These are phyloP conservation scores for Cataglyphis altisquamis DNA, from an alignment of 2,888 invertebrate species.

Conservation along the genomic window DNA sequence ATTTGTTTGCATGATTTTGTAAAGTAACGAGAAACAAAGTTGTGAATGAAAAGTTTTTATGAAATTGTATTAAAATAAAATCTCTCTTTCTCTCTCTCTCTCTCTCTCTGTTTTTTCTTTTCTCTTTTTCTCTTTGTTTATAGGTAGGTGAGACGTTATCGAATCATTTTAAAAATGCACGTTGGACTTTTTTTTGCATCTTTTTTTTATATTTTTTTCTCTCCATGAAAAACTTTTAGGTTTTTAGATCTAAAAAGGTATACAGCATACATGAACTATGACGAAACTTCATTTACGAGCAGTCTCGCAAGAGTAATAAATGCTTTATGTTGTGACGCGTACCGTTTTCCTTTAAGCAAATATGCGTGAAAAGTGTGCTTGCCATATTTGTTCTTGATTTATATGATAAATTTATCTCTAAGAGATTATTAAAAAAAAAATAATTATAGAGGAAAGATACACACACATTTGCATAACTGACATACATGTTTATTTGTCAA, in stretches of 20 bases:
- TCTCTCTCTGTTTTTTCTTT: too few species aligned
- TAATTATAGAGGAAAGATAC: background rate
- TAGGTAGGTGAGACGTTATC: background rate
- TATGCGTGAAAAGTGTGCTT: background rate
- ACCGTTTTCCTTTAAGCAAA: background rate
- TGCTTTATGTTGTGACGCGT: conserved; percentile 12
- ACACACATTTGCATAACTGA: background rate
- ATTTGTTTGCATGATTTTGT: background rate
- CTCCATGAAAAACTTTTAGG: background rate
- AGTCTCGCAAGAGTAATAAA: conserved; percentile 17
- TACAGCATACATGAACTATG: background rate
- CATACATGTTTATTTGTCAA: background rate
- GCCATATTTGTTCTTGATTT: background rate
- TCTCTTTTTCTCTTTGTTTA: background rate
- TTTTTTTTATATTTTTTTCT: background rate
- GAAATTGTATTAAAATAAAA: background rate
- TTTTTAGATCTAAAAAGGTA: background rate
- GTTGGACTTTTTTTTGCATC: background rate
- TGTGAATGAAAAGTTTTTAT: background rate
- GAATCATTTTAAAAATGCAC: background rate
- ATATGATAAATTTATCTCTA: background rate
- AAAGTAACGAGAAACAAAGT: background rate
- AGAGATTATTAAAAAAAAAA: background rate
- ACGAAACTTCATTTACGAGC: conserved; percentile 37
- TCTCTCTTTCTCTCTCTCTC: background rate